These are phyloP conservation scores for Cyprinodon brontotheroides DNA, from an alignment of 2,113 vertebrate genomes.

Conservation along the genomic window DNA sequence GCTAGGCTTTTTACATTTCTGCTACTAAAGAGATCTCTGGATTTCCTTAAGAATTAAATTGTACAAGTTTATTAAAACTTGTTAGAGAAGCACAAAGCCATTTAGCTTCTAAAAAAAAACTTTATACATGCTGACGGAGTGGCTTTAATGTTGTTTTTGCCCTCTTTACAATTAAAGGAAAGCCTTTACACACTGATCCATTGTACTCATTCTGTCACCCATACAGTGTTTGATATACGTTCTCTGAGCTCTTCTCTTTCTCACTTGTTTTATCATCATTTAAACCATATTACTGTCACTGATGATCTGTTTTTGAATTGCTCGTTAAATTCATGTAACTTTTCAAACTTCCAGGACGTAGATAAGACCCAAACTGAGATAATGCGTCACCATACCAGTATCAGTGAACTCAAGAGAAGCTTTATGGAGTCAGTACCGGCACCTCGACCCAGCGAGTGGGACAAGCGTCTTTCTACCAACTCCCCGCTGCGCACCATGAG, in stretches of 20 bases:
- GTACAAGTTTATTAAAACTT: neutral
- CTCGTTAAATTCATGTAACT: slow-evolving; percentile 1
- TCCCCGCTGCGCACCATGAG: slow-evolving; percentile 92
- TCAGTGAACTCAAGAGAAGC: slow-evolving; percentile 96
- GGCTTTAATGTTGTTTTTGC: neutral
- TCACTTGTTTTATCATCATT: neutral
- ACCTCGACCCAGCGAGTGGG: slow-evolving; percentile 93
- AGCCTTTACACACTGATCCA: neutral
- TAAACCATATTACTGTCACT: neutral
- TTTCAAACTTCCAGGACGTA: slow-evolving; percentile 83
- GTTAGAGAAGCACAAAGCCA: neutral
- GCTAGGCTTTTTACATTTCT: neutral
- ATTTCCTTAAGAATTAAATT: neutral
- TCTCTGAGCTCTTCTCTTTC: neutral
- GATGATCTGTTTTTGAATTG: neutral
- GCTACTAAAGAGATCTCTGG: neutral
- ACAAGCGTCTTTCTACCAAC: slow-evolving; percentile 93
- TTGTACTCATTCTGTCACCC: neutral
- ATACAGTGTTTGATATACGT: neutral
- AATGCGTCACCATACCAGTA: slow-evolving; percentile 95
- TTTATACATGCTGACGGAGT: neutral
- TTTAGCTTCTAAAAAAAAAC: neutral
- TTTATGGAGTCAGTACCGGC: slow-evolving; percentile 97
- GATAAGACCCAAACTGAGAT: slow-evolving; percentile 96
- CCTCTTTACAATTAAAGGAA: neutral